phyloP scores from a whole-genome alignment of 2,797 vertebrate species.

The Podarcis siculus region DNA sequence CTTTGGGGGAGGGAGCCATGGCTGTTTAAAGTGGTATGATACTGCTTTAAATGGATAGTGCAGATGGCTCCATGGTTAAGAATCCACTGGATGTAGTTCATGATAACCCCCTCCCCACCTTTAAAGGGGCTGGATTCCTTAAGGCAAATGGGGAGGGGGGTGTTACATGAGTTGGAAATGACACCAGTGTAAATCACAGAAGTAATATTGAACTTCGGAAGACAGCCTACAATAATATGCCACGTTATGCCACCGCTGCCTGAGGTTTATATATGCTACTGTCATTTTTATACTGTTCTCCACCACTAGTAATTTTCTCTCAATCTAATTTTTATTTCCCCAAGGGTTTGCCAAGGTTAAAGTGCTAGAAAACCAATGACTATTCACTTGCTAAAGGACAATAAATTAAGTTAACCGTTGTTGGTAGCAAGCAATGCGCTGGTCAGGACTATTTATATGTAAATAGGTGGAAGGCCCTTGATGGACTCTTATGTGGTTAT shows the following conservation, averaged over 20 bases:
- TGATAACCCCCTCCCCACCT: rapidly evolving
- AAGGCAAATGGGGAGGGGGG: conserved; percentile 30
- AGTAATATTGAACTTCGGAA: conserved; percentile 78
- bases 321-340: conserved; percentile 86
- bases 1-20: too few relatives aligned
- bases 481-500: conserved; percentile 68
- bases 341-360: conserved; percentile 82
- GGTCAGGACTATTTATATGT: conserved; percentile 82
- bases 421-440: conserved; percentile 70
- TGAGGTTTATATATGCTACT: conserved; percentile 82
- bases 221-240: conserved; percentile 77
- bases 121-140: conserved; percentile 53
- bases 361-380: conserved; percentile 80
- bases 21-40: too few relatives aligned
- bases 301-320: conserved; percentile 82
- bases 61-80: too few relatives aligned
- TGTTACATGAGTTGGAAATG: conserved; percentile 55
- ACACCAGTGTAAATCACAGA: conserved; percentile 76
- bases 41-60: too few relatives aligned
- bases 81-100: too few relatives aligned
- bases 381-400: conserved; percentile 78
- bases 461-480: conserved; percentile 74
- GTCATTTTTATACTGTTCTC: conserved; percentile 82
- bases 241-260: conserved; percentile 75
- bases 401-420: conserved; percentile 82